Conservation (phyloP, 1,140 invertebrate species). For the Bombyx mori region DNA sequence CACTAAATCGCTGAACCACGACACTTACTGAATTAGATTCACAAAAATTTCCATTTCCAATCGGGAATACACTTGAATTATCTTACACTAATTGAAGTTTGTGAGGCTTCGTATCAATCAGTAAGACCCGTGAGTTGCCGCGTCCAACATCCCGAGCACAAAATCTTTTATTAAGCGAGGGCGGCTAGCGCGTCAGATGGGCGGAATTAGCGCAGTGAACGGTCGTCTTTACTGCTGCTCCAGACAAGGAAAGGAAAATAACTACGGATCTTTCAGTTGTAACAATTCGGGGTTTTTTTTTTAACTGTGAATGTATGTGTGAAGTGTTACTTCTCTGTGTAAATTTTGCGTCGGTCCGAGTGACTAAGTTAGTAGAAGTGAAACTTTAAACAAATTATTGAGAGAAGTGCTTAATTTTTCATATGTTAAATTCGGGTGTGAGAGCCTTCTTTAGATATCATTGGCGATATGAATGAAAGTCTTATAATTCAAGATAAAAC, state of each 20-base stretch:
- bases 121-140: too few species aligned
- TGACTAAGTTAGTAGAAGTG: too few species aligned
- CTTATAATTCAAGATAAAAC: not conserved
- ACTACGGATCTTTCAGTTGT: too few species aligned
- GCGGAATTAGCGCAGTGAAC: conserved; percentile 34
- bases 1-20: too few species aligned
- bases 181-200: conserved; percentile 41
- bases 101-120: too few species aligned
- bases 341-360: not conserved
- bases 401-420: not conserved
- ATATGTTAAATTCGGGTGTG: not conserved
- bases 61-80: too few species aligned
- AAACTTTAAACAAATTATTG: not conserved
- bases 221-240: conserved; percentile 22
- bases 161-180: not conserved
- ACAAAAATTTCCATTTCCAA: too few species aligned
- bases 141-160: too few species aligned
- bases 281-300: not conserved
- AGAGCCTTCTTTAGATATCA: not conserved
- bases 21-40: too few species aligned
- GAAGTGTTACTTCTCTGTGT: not conserved
- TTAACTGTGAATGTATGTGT: not conserved
- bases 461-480: not conserved
- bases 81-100: too few species aligned
- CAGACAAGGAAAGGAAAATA: not conserved